Conservation (phyloP, 2,113 vertebrate genomes). For the Siniperca chuatsi region DNA sequence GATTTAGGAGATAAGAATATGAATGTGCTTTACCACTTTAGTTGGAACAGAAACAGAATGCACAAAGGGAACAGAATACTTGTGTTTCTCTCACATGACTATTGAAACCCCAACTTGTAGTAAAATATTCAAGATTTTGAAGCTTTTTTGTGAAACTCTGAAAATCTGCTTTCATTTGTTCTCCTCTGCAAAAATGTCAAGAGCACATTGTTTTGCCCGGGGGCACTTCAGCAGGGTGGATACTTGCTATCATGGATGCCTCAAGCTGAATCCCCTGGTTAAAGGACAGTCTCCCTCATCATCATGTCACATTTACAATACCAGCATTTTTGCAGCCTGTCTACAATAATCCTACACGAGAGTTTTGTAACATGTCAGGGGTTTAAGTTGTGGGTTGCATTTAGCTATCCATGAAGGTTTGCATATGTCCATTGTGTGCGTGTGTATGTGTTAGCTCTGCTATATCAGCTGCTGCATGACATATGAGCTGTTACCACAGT, state of each 20-base stretch:
- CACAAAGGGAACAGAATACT: background rate
- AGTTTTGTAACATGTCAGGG: slow-evolving; percentile 4
- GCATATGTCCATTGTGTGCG: background rate
- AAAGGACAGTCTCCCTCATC: background rate
- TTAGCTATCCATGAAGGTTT: background rate
- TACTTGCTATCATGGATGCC: background rate
- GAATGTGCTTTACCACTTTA: background rate
- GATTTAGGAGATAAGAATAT: no score
- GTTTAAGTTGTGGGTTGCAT: background rate
- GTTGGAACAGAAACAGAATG: background rate
- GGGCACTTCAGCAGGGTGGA: background rate
- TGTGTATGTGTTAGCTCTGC: slow-evolving; percentile 18
- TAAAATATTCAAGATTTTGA: background rate
- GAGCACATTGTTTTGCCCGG: no score
- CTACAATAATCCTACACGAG: background rate
- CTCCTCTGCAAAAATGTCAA: background rate
- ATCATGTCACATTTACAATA: background rate
- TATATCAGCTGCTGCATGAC: slow-evolving; percentile 55
- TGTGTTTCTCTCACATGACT: background rate
- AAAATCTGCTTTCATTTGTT: background rate
- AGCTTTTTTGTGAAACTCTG: background rate
- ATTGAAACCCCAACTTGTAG: background rate
- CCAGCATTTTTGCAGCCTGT: background rate
- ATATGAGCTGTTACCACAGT: slow-evolving; percentile 43
- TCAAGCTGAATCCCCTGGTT: background rate